Evolutionary conservation across 2,888 invertebrate species (phyloP), one percentile per base, ranked within the genome.

Genomic region (Hydraecia micacea): DNA sequence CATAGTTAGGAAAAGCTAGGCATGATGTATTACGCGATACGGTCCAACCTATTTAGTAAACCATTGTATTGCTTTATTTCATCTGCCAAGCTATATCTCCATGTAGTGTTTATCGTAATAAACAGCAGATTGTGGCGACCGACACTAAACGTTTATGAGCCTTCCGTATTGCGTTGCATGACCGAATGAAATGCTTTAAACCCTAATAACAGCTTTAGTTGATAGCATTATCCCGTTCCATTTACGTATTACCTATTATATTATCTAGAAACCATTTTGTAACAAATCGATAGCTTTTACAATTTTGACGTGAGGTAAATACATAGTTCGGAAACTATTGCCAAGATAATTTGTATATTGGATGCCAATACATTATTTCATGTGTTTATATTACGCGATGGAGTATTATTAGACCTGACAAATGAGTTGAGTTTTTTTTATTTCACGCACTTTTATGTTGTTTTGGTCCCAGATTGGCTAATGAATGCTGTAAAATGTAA

Each of bases 281-380:
- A 86, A 86, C 79, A 63, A 68, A 85, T 83, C 83, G 83, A 86
- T 79, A 74, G 85, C 76, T 86, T 83, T 79, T 83, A 86, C 63
- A 73, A 73, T 79, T 73, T 73, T 68, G 77, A 80, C 86, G 74
- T 46, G 52, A 80, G 73, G 67, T 86, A 75, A 84, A 36, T 36
- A 36, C 32, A 85, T 79, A 74, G 76, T 46, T 73, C 55, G 25
- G 70, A 46, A 73, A 77, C 80, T 13, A 73, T 77, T 86, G 86
- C 84, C 84, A 86, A 84, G 73, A 75, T 84, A 77, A 84, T 86
- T 60, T 83, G 72, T 77, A 28, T 70, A 68, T 79, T 71, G 70
- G 72, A 73, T 83, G 85, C 84, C 85, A 85, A 83, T 85, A 86
- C 66, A 80, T 80, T 79, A 86, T 83, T 75, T 39, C 32, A 74